These are phyloP conservation scores for Zaprionus gabonicus DNA, from an alignment of 1,140 invertebrate genomes.

Conservation along the genomic window DNA sequence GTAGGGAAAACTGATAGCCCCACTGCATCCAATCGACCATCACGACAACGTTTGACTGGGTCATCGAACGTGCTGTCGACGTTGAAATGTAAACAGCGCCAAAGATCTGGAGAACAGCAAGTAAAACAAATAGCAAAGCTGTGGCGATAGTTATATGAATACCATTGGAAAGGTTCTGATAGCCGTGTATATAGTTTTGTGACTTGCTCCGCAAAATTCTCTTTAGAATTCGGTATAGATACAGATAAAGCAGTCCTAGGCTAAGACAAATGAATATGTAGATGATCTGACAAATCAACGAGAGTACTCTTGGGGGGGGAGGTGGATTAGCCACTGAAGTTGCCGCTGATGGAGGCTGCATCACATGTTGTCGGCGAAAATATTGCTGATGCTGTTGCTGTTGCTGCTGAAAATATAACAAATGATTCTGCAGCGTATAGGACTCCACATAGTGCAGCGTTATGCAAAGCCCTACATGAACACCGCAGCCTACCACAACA, in stretches of 20 bases:
- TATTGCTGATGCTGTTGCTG: slow-evolving; percentile 69
- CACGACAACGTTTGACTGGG: slow-evolving; percentile 45
- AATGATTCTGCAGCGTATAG: slow-evolving; percentile 75
- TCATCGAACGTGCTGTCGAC: slow-evolving; percentile 79
- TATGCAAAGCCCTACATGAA: slow-evolving; percentile 91
- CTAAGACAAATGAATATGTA: slow-evolving; percentile 92
- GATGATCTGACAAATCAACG: slow-evolving; percentile 92
- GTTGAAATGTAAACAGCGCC: slow-evolving; percentile 86
- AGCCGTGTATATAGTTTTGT: slow-evolving; percentile 88
- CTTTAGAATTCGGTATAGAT: slow-evolving; percentile 90
- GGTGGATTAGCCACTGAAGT: slow-evolving; percentile 49
- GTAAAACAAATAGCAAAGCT: slow-evolving; percentile 91
- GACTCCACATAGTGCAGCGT: slow-evolving; percentile 91
- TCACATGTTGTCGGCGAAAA: slow-evolving; percentile 50
- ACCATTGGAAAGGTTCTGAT: slow-evolving; percentile 90
- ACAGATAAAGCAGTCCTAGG: slow-evolving; percentile 93
- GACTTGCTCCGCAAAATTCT: slow-evolving; percentile 88
- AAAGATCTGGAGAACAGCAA: slow-evolving; percentile 92
- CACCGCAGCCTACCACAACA: slow-evolving; percentile 89
- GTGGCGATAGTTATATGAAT: slow-evolving; percentile 94
- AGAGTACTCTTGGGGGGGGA: slow-evolving; percentile 86
- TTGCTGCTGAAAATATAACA: slow-evolving; percentile 71
- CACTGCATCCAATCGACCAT: slow-evolving; percentile 92
- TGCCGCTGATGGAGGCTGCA: slow-evolving; percentile 43
- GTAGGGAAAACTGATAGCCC: slow-evolving; percentile 93